Evolutionary conservation across 2,797 vertebrate species (phyloP), one percentile per base, ranked within the genome.

Genomic region (Gastrophryne carolinensis): DNA sequence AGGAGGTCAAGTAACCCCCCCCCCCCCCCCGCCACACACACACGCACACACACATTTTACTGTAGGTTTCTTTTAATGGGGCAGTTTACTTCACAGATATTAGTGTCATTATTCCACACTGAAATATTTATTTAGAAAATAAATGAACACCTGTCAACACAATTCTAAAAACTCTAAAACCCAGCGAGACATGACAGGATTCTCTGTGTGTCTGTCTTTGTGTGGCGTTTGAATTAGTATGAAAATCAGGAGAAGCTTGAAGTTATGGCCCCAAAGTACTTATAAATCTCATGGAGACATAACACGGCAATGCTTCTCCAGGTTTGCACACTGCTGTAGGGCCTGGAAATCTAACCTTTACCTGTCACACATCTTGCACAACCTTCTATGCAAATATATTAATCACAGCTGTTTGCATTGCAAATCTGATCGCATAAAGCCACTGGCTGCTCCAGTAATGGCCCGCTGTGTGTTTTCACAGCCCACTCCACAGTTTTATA

Each of bases 361-460:
- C 39, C 39, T 19, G 47, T 53, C 29, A 41, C 23, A 35, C 9
- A 23, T 56, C 54, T 50, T 68, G 41, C 34, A 12, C 79, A 75
- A 70, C 1, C 4, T 70, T 19, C 79, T 62, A 77, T 79, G 78
- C 32, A 65, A 73, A 73, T 77, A 83, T 84, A 81, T 84, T 83
- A 81, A 82, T 88, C 83, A 81, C 73, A 70, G 81, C 71, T 82
- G 82, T 87, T 90, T 85, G 80, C 86, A 87, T 81, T 84, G 83
- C 84, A 86, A 84, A 88, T 85, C 80, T 84, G 81, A 79, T 82
- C 81, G 79, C 81, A 81, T 79, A 80, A 86, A 86, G 83, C 84
- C 84, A 84, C 83, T 64, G 70, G 65, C 65, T 80, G 78, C 81
- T 83, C 83, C 79, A 72, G 10, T 81, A 79, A 81, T 84, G 85